A percentile compares a stretch with the other conserved stretches of the same genome.
Conservation (phyloP, 2,113 vertebrate species). For the Cyprinus carpio region DNA sequence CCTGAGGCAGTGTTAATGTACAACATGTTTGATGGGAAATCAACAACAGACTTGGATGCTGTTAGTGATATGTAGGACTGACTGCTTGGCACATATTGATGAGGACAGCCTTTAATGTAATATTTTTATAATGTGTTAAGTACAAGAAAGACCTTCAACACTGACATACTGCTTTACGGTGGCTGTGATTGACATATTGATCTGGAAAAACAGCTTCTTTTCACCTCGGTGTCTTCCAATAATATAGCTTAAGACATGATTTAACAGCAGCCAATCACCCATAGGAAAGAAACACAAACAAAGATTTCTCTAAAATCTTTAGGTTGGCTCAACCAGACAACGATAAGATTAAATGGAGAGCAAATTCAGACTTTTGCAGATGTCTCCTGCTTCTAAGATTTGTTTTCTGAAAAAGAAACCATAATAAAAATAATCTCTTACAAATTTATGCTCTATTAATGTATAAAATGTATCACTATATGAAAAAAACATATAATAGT, state of each 20-base stretch:
- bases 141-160: slow-evolving; percentile 34
- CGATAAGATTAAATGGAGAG: not conserved
- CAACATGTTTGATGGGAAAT: not conserved
- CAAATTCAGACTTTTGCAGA: too few relatives aligned
- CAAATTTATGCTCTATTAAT: too few relatives aligned
- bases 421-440: too few relatives aligned
- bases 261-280: slow-evolving; percentile 24
- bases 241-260: slow-evolving; percentile 17
- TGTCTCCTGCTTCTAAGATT: too few relatives aligned
- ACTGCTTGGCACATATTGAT: slow-evolving; percentile 16
- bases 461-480: too few relatives aligned
- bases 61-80: not conserved
- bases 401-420: too few relatives aligned
- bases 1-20: not conserved
- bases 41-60: not conserved
- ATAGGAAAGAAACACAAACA: not conserved
- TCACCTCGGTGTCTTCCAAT: slow-evolving; percentile 38
- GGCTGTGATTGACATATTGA: slow-evolving; percentile 66
- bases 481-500: too few relatives aligned
- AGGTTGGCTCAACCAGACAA: not conserved
- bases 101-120: not conserved
- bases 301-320: not conserved
- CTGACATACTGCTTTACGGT: slow-evolving; percentile 41
- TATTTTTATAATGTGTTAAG: slow-evolving; percentile 40
- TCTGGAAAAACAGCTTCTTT: slow-evolving; percentile 59